Evolutionary conservation across 1,140 invertebrate species (phyloP).

Genomic region (Tribolium castaneum): DNA sequence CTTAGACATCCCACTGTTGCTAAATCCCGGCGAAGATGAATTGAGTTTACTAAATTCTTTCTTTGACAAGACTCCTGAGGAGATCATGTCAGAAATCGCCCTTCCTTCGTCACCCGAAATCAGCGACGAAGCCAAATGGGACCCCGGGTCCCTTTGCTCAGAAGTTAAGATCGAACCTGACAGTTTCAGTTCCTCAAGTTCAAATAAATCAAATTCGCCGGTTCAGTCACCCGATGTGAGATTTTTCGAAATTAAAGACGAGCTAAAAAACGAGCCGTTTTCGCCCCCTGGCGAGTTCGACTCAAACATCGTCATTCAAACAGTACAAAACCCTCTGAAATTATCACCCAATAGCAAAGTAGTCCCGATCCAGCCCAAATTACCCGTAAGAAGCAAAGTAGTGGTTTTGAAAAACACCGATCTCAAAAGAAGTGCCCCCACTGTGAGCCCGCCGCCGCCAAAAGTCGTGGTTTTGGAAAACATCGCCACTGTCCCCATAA

Average conservation of each 20-base stretch:
- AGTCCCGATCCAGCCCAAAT: slow-evolving; percentile 53
- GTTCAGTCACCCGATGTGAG: slow-evolving; percentile 10
- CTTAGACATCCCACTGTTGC: slow-evolving; percentile 59
- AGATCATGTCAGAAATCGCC: slow-evolving; percentile 58
- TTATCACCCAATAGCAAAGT: slow-evolving; percentile 38
- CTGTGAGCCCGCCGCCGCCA: background rate
- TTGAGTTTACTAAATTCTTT: slow-evolving; percentile 58
- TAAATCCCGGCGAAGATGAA: slow-evolving; percentile 59
- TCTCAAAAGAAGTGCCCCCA: slow-evolving; percentile 24
- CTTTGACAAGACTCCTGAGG: slow-evolving; percentile 58
- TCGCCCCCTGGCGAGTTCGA: slow-evolving; percentile 33
- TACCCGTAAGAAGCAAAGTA: slow-evolving; percentile 44
- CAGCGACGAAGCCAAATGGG: slow-evolving; percentile 51
- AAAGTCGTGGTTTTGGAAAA: slow-evolving; percentile 58
- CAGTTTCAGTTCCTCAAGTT: slow-evolving; percentile 32
- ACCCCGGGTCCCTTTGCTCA: slow-evolving; percentile 41
- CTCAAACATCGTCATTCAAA: slow-evolving; percentile 35
- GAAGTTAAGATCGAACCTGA: slow-evolving; percentile 51
- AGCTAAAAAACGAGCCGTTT: slow-evolving; percentile 48
- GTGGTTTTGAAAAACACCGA: slow-evolving; percentile 51
- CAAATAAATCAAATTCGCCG: slow-evolving; percentile 24
- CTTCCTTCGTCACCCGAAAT: slow-evolving; percentile 43
- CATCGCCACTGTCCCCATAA: slow-evolving; percentile 46
- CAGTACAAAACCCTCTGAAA: background rate
- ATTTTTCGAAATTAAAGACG: slow-evolving; percentile 51